phyloP scores from a whole-genome alignment of 2,113 vertebrate genomes.

The Chlorodrepanis virens region DNA sequence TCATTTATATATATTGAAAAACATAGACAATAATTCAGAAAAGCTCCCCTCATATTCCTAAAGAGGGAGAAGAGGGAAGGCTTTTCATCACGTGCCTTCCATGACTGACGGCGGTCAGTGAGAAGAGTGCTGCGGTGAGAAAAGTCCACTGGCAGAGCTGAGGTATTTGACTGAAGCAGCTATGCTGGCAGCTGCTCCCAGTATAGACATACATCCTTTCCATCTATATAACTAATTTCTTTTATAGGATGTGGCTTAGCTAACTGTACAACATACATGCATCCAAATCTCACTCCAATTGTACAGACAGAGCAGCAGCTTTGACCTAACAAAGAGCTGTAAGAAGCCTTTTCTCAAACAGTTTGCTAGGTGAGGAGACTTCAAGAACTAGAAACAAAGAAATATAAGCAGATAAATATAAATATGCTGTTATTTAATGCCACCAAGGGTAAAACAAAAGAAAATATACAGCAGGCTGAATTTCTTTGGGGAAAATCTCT shows the following conservation, averaged over 20 bases:
- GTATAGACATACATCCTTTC: neutral
- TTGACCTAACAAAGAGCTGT: neutral
- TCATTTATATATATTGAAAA: constrained; percentile 5
- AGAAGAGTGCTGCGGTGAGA: neutral
- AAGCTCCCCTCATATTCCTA: neutral
- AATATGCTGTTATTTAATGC: neutral
- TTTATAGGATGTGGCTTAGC: neutral
- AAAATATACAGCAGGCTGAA: neutral
- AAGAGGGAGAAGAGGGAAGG: neutral
- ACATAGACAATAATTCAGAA: neutral
- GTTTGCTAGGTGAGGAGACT: neutral
- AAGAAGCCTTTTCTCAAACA: neutral
- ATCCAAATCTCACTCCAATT: neutral
- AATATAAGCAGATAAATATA: neutral
- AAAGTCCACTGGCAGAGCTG: neutral
- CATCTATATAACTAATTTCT: neutral
- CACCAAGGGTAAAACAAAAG: neutral
- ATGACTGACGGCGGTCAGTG: accelerated
- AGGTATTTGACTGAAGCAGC: neutral
- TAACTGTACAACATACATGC: neutral
- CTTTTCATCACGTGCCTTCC: accelerated
- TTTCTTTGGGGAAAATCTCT: neutral
- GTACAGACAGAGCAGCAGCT: neutral
- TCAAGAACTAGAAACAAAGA: neutral
- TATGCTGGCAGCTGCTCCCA: neutral